These are phyloP conservation scores for Zaprionus gabonicus DNA, from an alignment of 1,140 invertebrate species.

Conservation along the genomic window DNA sequence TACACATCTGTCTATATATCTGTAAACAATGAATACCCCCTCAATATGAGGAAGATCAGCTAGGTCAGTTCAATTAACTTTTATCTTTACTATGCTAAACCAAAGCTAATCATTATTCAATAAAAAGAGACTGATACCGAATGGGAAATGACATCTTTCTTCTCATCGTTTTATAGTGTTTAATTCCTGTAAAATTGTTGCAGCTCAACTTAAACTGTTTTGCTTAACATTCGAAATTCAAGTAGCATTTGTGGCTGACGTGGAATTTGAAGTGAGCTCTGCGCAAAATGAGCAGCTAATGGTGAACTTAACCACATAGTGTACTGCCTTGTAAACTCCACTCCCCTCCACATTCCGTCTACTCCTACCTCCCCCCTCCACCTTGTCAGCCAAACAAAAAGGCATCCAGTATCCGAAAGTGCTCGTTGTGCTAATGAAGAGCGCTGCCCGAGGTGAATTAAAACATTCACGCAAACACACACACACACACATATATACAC, in stretches of 20 bases:
- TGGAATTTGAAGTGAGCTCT: slow-evolving; percentile 9
- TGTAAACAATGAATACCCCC: too few species aligned
- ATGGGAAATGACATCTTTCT: not conserved
- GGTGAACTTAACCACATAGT: slow-evolving; percentile 43
- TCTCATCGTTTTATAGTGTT: not conserved
- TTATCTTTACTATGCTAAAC: not conserved
- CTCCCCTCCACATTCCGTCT: not conserved
- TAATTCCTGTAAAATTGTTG: not conserved
- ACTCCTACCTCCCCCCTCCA: too few species aligned
- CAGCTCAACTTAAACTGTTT: slow-evolving; percentile 15
- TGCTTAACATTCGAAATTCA: slow-evolving; percentile 12
- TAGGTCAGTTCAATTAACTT: too few species aligned
- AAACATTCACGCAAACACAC: slow-evolving; percentile 20
- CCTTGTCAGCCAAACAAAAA: slow-evolving; percentile 6
- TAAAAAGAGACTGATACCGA: too few species aligned
- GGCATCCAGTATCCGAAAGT: not conserved
- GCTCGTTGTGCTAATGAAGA: slow-evolving; percentile 49
- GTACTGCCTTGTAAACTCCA: not conserved
- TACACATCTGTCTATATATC: too few species aligned
- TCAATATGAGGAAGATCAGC: too few species aligned
- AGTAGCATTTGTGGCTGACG: slow-evolving; percentile 4
- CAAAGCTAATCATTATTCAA: not conserved
- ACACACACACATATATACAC: not conserved
- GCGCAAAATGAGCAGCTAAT: slow-evolving; percentile 56
- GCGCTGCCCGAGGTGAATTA: slow-evolving; percentile 20